These are phyloP conservation scores for Montipora foliosa DNA, from an alignment of 64 coral and sea anemone species.

Conservation along the genomic window DNA sequence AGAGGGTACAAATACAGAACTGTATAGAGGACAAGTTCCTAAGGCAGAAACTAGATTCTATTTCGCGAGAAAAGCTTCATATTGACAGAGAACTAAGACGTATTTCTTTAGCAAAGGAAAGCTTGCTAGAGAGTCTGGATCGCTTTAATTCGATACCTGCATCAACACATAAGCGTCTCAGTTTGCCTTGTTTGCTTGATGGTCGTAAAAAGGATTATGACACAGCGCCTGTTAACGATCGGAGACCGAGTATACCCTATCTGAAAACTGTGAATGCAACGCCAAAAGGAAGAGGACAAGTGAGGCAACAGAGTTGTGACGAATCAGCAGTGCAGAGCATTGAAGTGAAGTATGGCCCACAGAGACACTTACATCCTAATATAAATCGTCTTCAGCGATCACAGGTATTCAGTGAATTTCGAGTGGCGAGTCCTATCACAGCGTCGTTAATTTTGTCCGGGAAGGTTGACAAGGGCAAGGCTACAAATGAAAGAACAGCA, in stretches of 20 bases:
- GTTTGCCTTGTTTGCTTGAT: constrained; percentile 17
- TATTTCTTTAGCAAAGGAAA: constrained; percentile 32
- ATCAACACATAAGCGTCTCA: not conserved
- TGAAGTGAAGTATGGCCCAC: not conserved
- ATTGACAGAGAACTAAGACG: constrained; percentile 43
- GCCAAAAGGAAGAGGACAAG: not conserved
- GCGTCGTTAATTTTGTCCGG: not conserved
- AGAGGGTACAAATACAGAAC: constrained; percentile 38
- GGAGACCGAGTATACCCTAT: not conserved
- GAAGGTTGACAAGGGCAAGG: not conserved
- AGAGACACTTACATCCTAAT: not conserved
- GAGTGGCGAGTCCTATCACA: constrained; percentile 1
- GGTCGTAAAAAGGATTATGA: not conserved
- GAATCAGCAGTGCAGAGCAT: not conserved
- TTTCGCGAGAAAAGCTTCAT: constrained; percentile 6
- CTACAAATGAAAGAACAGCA: not conserved
- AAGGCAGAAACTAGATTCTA: constrained; percentile 30
- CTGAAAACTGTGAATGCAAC: not conserved
- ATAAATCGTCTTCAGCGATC: not conserved
- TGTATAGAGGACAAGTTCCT: constrained; percentile 33
- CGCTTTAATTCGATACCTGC: not conserved
- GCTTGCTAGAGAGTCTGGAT: constrained; percentile 30
- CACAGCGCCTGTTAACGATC: not conserved
- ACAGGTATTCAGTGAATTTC: not conserved
- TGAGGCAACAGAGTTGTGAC: not conserved